Percentiles rank a stretch among this genome's conserved stretches.
These are phyloP conservation scores for Spodoptera frugiperda DNA, from an alignment of 1,140 invertebrate genomes.

Conservation along the genomic window DNA sequence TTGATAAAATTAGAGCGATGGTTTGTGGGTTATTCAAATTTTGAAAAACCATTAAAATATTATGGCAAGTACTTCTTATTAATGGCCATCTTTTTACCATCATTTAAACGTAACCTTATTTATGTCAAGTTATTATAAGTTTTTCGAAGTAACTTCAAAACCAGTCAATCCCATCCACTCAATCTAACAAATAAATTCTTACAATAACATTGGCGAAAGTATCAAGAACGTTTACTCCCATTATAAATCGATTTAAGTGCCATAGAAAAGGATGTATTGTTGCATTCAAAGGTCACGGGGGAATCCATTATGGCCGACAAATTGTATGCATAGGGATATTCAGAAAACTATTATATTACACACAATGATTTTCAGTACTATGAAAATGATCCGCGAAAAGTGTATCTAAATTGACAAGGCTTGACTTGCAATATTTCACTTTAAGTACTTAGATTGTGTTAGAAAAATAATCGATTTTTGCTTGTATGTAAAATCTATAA, in stretches of 20 bases:
- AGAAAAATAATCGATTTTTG: constrained; percentile 1
- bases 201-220: constrained; percentile 9
- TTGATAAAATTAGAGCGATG: no score
- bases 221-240: constrained; percentile 59
- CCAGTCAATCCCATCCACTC: no score
- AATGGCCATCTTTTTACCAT: no score
- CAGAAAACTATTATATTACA: constrained; percentile 55
- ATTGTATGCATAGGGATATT: constrained; percentile 60
- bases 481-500: neutral
- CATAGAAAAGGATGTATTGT: constrained; percentile 70
- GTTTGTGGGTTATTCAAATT: no score
- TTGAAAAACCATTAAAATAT: no score
- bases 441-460: neutral
- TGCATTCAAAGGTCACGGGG: constrained; percentile 68
- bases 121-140: no score
- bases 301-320: constrained; percentile 63
- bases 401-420: constrained; percentile 10
- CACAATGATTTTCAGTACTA: constrained; percentile 38
- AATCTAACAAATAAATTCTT: no score
- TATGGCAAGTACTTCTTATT: no score
- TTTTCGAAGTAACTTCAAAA: no score
- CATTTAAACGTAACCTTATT: no score
- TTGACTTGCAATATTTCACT: constrained; percentile 50
- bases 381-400: constrained; percentile 14
- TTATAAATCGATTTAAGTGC: constrained; percentile 67